phyloP scores from a whole-genome alignment of 2,888 invertebrate species.

The Iphiclides podalirius region DNA sequence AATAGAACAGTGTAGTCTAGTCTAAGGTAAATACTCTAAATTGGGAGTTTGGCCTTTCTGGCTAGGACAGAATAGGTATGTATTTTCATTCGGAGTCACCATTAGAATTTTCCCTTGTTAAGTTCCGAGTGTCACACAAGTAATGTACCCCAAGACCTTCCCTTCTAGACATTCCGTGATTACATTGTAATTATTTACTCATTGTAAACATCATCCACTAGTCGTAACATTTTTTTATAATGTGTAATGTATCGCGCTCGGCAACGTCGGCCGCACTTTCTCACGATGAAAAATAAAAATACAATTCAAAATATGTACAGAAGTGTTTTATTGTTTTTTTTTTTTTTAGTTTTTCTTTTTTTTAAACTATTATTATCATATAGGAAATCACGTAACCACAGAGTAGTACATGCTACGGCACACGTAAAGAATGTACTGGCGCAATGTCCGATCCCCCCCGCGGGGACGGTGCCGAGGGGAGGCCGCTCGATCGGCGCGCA shows the following conservation, averaged over 20 bases:
- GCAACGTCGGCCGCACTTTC: conserved; percentile 28
- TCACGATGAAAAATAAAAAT: conserved; percentile 56
- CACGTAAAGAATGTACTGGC: conserved; percentile 55
- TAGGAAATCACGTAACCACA: conserved; percentile 69
- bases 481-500: conserved; percentile 49
- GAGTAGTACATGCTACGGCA: conserved; percentile 56
- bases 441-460: conserved; percentile 60
- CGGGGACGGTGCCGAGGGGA: too few relatives aligned
- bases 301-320: conserved; percentile 78
- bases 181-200: conserved; percentile 20
- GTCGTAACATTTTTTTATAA: conserved; percentile 47
- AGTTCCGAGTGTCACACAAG: conserved; percentile 50
- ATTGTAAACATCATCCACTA: conserved; percentile 46
- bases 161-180: conserved; percentile 28
- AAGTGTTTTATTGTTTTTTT: conserved; percentile 39
- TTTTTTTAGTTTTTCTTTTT: neutral
- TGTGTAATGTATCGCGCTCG: conserved; percentile 26
- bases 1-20: conserved; percentile 2
- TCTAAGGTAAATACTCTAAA: conserved; percentile 20
- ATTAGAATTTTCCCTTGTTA: conserved; percentile 43
- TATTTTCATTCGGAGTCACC: conserved; percentile 38
- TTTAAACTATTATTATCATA: conserved; percentile 54
- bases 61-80: conserved; percentile 31
- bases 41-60: conserved; percentile 23
- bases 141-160: conserved; percentile 40